Evolutionary conservation across 2,888 invertebrate species (phyloP).

Genomic region (Orchestes rusci): DNA sequence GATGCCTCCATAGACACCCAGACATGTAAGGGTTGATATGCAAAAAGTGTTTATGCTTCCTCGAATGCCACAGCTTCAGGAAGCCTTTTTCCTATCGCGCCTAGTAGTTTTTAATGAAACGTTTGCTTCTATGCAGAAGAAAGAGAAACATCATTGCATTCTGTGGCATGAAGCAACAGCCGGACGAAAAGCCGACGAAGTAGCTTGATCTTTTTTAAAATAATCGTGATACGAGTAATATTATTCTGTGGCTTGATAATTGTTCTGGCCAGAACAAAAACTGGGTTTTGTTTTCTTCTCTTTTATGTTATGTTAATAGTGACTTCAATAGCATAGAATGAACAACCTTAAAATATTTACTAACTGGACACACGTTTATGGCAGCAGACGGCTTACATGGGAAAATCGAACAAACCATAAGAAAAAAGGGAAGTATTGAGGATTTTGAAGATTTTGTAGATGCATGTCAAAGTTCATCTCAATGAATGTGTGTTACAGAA

Average conservation of each 20-base stretch:
- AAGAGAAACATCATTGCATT: conserved; percentile 2
- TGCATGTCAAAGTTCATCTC: neutral
- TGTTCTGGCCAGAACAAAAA: conserved; percentile 14
- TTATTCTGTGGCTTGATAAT: too few relatives aligned
- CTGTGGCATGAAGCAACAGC: conserved; percentile 1
- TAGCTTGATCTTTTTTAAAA: too few relatives aligned
- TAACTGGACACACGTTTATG: conserved; percentile 10
- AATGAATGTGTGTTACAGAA: neutral
- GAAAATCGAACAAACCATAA: conserved; percentile 6
- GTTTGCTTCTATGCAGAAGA: too few relatives aligned
- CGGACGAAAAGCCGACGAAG: too few relatives aligned
- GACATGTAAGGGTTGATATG: conserved; percentile 4
- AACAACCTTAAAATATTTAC: conserved; percentile 9
- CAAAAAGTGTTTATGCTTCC: conserved; percentile 5
- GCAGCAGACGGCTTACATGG: conserved; percentile 10
- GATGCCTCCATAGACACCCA: conserved; percentile 2
- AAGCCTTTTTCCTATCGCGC: conserved; percentile 3
- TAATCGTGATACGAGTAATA: too few relatives aligned
- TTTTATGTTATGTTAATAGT: conserved; percentile 1
- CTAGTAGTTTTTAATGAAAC: conserved; percentile 2
- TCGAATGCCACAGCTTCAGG: conserved; percentile 3
- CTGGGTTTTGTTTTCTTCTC: conserved; percentile 1
- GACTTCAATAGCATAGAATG: neutral
- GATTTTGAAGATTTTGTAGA: conserved; percentile 11
- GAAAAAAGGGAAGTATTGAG: conserved; percentile 1